Conservation (phyloP, 1,140 invertebrate species). For the Drosophila neocordata region DNA sequence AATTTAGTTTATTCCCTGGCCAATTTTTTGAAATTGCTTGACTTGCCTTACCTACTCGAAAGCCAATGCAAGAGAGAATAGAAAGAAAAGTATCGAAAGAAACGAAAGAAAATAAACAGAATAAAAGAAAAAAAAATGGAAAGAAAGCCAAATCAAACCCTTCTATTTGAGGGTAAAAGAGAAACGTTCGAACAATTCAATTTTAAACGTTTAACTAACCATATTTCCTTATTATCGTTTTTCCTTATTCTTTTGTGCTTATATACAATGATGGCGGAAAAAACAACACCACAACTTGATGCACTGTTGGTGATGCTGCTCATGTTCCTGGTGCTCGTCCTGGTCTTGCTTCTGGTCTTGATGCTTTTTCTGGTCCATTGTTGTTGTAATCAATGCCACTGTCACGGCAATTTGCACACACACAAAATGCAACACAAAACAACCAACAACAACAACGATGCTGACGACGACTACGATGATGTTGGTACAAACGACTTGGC, state of each 20-base stretch:
- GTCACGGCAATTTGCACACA: conserved; percentile 79
- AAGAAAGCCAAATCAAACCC: conserved; percentile 27
- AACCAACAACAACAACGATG: conserved; percentile 37
- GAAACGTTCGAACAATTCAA: conserved; percentile 60
- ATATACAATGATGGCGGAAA: conserved; percentile 25
- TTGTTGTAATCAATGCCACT: conserved; percentile 77
- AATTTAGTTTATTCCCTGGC: neutral
- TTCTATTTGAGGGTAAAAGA: conserved; percentile 23
- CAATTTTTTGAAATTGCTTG: conserved; percentile 2
- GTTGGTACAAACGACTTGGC: conserved; percentile 69
- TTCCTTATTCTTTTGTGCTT: conserved; percentile 30
- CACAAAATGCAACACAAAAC: conserved; percentile 75
- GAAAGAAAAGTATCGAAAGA: too few relatives aligned
- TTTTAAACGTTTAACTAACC: conserved; percentile 81
- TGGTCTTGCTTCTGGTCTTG: conserved; percentile 24
- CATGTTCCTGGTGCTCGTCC: conserved; percentile 10
- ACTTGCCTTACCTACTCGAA: conserved; percentile 12
- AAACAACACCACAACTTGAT: conserved; percentile 33
- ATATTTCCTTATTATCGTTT: conserved; percentile 75
- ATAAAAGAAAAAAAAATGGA: neutral
- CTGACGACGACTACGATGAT: conserved; percentile 34
- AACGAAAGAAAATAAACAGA: too few relatives aligned
- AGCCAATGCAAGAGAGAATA: too few relatives aligned
- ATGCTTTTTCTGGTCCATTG: conserved; percentile 34
- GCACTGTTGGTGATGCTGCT: conserved; percentile 18